Conservation (phyloP, 2,888 invertebrate genomes). For the Plutella xylostella region DNA sequence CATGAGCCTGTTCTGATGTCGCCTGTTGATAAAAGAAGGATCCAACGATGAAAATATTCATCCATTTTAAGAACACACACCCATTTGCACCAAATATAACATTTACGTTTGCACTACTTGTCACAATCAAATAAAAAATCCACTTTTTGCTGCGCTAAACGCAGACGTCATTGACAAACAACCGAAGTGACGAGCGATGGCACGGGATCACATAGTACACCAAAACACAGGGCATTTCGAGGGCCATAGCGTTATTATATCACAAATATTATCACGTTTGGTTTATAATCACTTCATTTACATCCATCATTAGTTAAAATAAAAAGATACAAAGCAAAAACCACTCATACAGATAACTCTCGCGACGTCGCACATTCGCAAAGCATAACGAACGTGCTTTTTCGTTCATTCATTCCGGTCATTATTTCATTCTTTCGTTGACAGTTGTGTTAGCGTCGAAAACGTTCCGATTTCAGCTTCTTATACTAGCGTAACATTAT, state of each 20-base stretch:
- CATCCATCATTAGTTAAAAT: slow-evolving; percentile 61
- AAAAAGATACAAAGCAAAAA: slow-evolving; percentile 67
- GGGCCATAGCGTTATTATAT: slow-evolving; percentile 55
- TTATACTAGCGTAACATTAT: neutral
- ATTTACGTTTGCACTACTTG: slow-evolving; percentile 63
- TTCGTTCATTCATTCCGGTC: slow-evolving; percentile 6
- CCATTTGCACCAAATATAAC: slow-evolving; percentile 54
- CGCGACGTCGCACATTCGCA: slow-evolving; percentile 65
- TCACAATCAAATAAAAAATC: slow-evolving; percentile 66
- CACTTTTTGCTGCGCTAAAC: slow-evolving; percentile 69
- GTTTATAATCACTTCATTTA: slow-evolving; percentile 55
- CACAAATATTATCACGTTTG: slow-evolving; percentile 63
- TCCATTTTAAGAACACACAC: slow-evolving; percentile 64
- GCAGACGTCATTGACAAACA: slow-evolving; percentile 71
- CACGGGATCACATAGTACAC: slow-evolving; percentile 60
- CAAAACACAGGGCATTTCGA: slow-evolving; percentile 57
- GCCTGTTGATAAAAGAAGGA: slow-evolving; percentile 56
- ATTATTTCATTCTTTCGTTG: slow-evolving; percentile 13
- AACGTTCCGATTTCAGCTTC: neutral
- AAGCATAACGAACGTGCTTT: slow-evolving; percentile 51
- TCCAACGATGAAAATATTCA: slow-evolving; percentile 57
- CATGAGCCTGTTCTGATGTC: slow-evolving; percentile 66
- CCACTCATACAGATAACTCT: slow-evolving; percentile 54
- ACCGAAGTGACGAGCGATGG: slow-evolving; percentile 66
- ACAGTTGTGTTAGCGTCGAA: slow-evolving; percentile 33